Base-by-base conservation (phyloP, 2,113 vertebrate species). In the Cranoglanis bouderius region DNA sequence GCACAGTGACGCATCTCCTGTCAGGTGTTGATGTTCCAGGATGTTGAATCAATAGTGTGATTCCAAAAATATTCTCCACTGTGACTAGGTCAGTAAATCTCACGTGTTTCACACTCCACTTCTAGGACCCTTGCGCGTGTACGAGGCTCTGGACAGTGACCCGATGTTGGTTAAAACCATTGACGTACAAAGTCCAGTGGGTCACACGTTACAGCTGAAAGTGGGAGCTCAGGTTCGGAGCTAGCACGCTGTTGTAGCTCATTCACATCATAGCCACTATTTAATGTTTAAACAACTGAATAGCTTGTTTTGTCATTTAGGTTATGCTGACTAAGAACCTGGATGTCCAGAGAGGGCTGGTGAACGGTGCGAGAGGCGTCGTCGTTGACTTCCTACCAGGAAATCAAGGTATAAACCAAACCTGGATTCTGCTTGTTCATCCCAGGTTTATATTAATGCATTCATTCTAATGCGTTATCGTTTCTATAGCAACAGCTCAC, bases 261-360 rank as follows among this genome's bases (percentile, higher is more conserved):
- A 26, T 74, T 80, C 5, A 35, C 1, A 59, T 12, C 72, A 35
- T 8, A 8, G 24, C 10, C 10, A 1, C 5, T 38, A 29, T 83
- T 65, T 43, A n/a, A 38, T 4, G n/a, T 57, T 1, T n/a, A 55
- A 67, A 55, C 21, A 4, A 13, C 4, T 51, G n/a, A 32, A n/a
- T 59, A 77, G 77, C 13, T 24, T 38, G 24, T 38, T 61, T 6
- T 26, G 4, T 21, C 32, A 38, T 84, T n/a, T 87, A 99, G 98
- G 98, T 99, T 91, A 99, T 99, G 97, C 93, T 99, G 89, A 95
- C 98, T 10, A 99, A 99, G 94, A 99, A 99, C 92, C 87, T 99
- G 88, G 96, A 98, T 12, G 96, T 99, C 6, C 94, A 97, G 65
- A 96, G 93, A 46, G 97, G 98, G 74, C 94, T 99, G 91, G 98